Evolutionary conservation across 2,888 invertebrate species (phyloP).

Genomic region (Ormyrus thymus): DNA sequence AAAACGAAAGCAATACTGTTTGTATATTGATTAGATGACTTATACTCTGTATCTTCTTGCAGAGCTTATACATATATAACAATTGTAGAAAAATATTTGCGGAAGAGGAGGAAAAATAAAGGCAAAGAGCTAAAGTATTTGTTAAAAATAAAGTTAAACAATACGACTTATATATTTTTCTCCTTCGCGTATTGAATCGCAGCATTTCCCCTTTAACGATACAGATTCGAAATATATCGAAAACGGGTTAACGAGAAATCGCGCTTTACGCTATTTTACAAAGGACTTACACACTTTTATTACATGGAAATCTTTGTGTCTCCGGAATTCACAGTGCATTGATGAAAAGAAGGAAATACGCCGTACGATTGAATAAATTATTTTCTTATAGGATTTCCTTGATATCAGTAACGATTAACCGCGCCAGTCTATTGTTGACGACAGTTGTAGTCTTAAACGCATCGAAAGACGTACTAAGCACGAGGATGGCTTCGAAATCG

Average conservation of each 20-base stretch:
- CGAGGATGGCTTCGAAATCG: background rate
- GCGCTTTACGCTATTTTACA: background rate
- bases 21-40: constrained; percentile 20
- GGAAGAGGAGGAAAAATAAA: background rate
- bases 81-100: constrained; percentile 2
- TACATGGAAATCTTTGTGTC: background rate
- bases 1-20: constrained; percentile 33
- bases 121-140: constrained; percentile 8
- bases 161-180: constrained; percentile 8
- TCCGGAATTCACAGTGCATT: background rate
- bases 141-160: background rate
- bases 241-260: constrained; percentile 20
- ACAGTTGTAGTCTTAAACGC: background rate
- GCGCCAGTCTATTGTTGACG: background rate
- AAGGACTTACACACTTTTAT: background rate
- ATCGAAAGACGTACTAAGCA: background rate
- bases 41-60: constrained; percentile 8
- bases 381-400: constrained; percentile 29
- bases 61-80: background rate
- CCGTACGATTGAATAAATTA: constrained; percentile 9
- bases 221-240: background rate
- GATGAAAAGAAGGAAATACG: background rate
- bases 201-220: background rate
- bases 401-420: constrained; percentile 13
- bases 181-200: constrained; percentile 6